These are phyloP conservation scores for Siderastrea siderea DNA, from an alignment of 92 coral and sea anemone species.

Conservation along the genomic window DNA sequence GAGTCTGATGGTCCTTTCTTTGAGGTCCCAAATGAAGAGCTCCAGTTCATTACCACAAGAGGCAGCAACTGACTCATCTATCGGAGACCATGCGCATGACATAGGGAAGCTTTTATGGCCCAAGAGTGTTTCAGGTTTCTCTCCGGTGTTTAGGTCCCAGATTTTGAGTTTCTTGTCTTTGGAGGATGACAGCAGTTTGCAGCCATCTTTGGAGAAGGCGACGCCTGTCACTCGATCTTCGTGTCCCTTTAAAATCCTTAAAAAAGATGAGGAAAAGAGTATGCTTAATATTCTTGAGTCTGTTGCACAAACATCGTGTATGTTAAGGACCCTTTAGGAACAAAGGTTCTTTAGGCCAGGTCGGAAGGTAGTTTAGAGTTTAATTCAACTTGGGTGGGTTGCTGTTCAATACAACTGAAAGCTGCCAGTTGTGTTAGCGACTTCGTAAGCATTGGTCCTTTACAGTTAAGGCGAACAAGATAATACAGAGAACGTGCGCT, in stretches of 20 bases:
- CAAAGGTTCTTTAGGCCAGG: no score
- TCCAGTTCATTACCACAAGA: slow-evolving; percentile 70
- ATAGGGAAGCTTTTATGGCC: slow-evolving; percentile 64
- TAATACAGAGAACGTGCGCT: no score
- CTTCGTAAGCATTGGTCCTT: no score
- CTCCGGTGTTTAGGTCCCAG: slow-evolving; percentile 57
- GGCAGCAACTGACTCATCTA: slow-evolving; percentile 63
- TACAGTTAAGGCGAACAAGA: no score
- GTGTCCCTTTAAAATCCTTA: slow-evolving; percentile 56
- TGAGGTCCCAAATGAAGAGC: slow-evolving; percentile 74
- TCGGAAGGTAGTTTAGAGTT: no score
- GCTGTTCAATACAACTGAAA: no score
- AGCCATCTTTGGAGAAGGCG: slow-evolving; percentile 64
- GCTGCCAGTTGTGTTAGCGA: no score
- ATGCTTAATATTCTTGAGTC: no score
- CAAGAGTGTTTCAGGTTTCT: slow-evolving; percentile 39
- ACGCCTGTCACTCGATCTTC: slow-evolving; percentile 64
- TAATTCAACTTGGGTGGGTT: no score
- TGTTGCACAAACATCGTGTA: no score
- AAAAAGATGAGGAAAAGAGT: neutral
- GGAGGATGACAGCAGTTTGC: slow-evolving; percentile 58
- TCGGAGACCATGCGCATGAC: slow-evolving; percentile 70
- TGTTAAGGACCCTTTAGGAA: no score
- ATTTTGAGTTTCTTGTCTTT: slow-evolving; percentile 57
- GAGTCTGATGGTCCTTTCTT: neutral